Evolutionary conservation across 1,140 invertebrate genomes (phyloP).

Genomic region (Papilio polytes): DNA sequence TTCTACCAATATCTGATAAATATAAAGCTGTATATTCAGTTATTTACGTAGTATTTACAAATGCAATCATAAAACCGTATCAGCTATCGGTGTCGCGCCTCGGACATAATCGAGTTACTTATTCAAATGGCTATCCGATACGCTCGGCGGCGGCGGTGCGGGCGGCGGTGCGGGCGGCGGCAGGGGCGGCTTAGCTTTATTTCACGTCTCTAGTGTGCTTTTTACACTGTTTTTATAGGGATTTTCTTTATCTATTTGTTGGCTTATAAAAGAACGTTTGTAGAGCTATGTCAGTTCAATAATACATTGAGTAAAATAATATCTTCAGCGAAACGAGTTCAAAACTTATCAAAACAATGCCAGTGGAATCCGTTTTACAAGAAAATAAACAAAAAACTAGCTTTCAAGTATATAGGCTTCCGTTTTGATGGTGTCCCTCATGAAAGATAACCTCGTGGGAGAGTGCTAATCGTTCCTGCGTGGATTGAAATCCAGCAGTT

Average conservation of each 20-base stretch:
- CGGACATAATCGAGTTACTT: constrained; percentile 23
- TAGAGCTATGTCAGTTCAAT: not conserved
- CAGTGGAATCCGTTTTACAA: no score
- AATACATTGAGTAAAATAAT: not conserved
- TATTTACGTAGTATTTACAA: constrained; percentile 18
- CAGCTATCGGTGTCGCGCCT: not conserved
- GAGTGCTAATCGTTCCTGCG: constrained; percentile 13
- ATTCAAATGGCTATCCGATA: constrained; percentile 19
- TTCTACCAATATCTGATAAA: not conserved
- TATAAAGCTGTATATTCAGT: not conserved
- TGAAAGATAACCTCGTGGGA: not conserved
- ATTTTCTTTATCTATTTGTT: not conserved
- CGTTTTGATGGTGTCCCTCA: not conserved
- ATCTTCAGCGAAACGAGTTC: not conserved
- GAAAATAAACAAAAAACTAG: no score
- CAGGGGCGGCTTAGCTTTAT: no score
- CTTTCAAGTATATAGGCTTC: no score
- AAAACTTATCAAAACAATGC: not conserved
- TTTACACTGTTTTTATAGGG: not conserved
- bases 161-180: no score
- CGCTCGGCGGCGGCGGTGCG: not conserved
- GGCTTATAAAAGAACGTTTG: not conserved
- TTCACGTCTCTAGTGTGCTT: not conserved
- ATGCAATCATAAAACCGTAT: not conserved
- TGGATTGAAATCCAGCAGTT: constrained; percentile 37